Evolutionary conservation across 2,888 invertebrate species (phyloP), one percentile per base, ranked within the genome.

Genomic region (Alloplasta piceator): DNA sequence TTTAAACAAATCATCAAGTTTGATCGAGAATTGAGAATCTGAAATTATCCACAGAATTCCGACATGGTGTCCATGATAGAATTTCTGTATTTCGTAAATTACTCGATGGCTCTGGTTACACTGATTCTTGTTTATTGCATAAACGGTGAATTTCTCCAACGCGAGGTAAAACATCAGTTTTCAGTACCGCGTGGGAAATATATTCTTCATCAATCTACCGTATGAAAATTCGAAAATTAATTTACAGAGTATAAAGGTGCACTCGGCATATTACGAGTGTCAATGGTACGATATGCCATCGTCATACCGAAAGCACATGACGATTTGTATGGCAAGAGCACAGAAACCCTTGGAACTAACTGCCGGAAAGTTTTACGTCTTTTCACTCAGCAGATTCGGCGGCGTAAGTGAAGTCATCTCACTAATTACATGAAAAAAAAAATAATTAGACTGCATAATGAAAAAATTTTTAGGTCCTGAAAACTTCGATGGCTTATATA

Each of bases 241-340:
- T 56, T 46, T 61, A 39, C 55, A 85, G 86, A 94, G 94, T 83
- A 92, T 93, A 85, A 88, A 92, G 0, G 90, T 95, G 2, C 91
- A 93, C 0, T 91, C 93, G 38, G 92, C 92, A 56, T 87, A 94
- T 82, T 94, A 94, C 85, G 92, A 92, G 66, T 93, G 93, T 82
- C 93, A 93, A 1, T 95, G 95, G 94, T 92, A 93, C 63, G 92
- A 94, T 6, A 94, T 94, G 86, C 89, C 93, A 64, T 83, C 84
- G 0, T 87, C 87, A 70, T 94, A 94, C 85, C 91, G 91, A n/a
- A 91, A 91, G 10, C 89, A 90, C 4, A 86, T 95, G 26, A 87
- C 93, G 72, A 92, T 60, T 60, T 87, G 93, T 94, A 85, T 91
- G 90, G 3, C 92, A 93, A 0, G 92, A 93, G 7, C 89, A 86